Conservation (phyloP, 2,113 vertebrate species). For the Ellobius talpinus region DNA sequence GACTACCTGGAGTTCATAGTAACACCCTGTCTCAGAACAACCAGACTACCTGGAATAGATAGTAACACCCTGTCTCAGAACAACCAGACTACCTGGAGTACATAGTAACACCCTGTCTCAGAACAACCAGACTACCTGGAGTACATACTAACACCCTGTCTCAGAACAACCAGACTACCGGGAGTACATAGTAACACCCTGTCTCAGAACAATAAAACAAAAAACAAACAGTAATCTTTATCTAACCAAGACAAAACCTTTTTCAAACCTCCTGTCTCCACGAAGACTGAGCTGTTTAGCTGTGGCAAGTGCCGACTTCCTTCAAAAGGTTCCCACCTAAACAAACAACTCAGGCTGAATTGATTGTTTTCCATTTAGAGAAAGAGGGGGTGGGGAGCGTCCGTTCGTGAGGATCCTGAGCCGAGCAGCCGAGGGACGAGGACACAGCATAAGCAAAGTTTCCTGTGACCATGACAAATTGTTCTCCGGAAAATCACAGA, state of each 20-base stretch:
- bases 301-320: not conserved
- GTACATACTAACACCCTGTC: not conserved
- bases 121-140: not conserved
- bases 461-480: constrained; percentile 72
- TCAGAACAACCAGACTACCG: not conserved
- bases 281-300: not conserved
- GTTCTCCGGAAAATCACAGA: constrained; percentile 72
- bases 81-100: not conserved
- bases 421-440: not conserved
- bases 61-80: not conserved
- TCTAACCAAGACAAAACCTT: not conserved
- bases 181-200: not conserved
- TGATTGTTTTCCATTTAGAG: constrained; percentile 27
- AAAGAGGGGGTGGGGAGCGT: not conserved
- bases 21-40: not conserved
- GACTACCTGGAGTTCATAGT: not conserved
- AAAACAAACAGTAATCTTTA: not conserved
- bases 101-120: not conserved
- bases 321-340: not conserved
- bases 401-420: not conserved
- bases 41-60: too few relatives aligned
- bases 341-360: constrained; percentile 10
- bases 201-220: not conserved
- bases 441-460: not conserved
- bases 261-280: not conserved